A percentile compares a stretch with the other conserved stretches of the same genome.
Conservation (phyloP, 37 sponge, comb jelly and placozoan species). For the Halisarca cf. caerulea region DNA sequence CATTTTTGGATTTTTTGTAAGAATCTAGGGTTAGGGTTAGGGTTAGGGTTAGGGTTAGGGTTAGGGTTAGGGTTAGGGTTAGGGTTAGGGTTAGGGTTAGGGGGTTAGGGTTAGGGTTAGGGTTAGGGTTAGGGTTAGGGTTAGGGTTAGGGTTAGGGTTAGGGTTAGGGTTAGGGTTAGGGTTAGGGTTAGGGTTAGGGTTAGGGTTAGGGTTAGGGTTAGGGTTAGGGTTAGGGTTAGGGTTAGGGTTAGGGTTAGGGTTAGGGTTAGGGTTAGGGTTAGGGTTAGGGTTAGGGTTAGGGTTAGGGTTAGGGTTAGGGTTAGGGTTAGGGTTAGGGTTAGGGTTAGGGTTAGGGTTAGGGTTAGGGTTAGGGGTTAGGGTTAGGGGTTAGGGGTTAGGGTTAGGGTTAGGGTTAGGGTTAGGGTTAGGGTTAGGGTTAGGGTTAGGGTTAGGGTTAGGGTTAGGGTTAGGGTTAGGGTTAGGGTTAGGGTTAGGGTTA, state of each 20-base stretch:
- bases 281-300: conserved; percentile 43
- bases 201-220: no score
- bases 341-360: conserved; percentile 50
- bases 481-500: conserved; percentile 52
- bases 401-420: conserved; percentile 54
- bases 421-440: conserved; percentile 64
- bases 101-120: conserved; percentile 41
- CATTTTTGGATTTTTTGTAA: no score
- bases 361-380: no score
- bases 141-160: conserved; percentile 64
- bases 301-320: conserved; percentile 53
- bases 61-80: conserved; percentile 60
- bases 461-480: conserved; percentile 55
- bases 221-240: conserved; percentile 44
- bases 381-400: no score
- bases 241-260: conserved; percentile 39
- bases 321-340: conserved; percentile 58
- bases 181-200: no score
- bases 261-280: conserved; percentile 39
- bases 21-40: no score
- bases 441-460: conserved; percentile 62
- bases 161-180: conserved; percentile 54
- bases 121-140: conserved; percentile 65
- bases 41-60: no score
- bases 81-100: no score